Base-by-base conservation (phyloP, 2,888 invertebrate genomes). In the Tromatobia lineatoria region DNA sequence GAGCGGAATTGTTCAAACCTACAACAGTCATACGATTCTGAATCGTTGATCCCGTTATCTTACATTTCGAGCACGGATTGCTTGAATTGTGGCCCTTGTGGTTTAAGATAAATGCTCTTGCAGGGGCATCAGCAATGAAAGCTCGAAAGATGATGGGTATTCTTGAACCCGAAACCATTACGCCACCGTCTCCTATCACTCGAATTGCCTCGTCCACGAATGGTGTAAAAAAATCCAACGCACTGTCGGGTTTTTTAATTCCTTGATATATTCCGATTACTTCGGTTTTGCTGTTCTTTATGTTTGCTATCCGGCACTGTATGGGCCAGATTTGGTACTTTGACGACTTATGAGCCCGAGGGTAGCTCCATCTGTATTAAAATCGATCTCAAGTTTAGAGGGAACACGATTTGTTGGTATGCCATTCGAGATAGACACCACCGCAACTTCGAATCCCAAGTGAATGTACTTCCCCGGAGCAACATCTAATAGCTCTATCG, bases 51-150 rank as follows among this genome's bases (percentile, higher is more conserved):
- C 82, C 85, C 50, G 6, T 15, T 23, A 85, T 52, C 8, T 50
- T 29, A 47, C 79, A 85, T 57, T 82, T 85, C 3, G 82, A 85
- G 57, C 86, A 85, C 4, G 85, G 79, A n/a, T n/a, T n/a, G 25
- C 23, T 15, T 85, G 85, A 45, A 38, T 61, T 29, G 83, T 69
- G 20, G 81, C 23, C 20, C 76, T 79, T 6, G 83, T n/a, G n/a
- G n/a, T n/a, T n/a, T n/a, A n/a, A n/a, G n/a, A n/a, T n/a, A n/a
- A n/a, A n/a, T n/a, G n/a, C 81, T 42, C 85, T 42, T 29, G 85
- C 85, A 2, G 85, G 86, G 25, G 86, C 85, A 70, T 85, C 86
- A 8, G 83, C 83, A 50, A 86, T 83, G 29, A 85, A 77, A 50
- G 70, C 38, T 38, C 75, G 59, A 2, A 85, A 29, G 29, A 47